phyloP scores from a whole-genome alignment of 92 coral and sea anemone species.

The Parazoanthus atlanticus region DNA sequence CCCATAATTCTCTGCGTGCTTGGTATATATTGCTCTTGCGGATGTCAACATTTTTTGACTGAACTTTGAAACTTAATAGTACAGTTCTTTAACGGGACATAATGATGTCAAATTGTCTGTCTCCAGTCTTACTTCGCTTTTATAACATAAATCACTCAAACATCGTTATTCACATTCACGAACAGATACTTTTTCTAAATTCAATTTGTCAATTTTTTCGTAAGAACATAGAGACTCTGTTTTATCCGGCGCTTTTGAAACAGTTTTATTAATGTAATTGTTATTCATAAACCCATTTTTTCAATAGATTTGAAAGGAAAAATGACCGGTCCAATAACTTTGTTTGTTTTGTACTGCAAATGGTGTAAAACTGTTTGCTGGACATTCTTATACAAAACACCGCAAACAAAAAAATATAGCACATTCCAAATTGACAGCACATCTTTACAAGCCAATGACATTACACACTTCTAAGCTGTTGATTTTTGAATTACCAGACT shows the following conservation, averaged over 20 bases:
- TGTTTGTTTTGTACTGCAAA: slow-evolving; percentile 16
- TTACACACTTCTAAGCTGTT: not conserved
- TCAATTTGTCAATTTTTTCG: too few species aligned
- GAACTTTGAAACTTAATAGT: too few species aligned
- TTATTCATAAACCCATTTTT: not conserved
- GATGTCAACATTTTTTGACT: too few species aligned
- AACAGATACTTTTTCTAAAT: too few species aligned
- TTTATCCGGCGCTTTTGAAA: not conserved
- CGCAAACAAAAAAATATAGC: not conserved
- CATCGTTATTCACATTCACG: too few species aligned
- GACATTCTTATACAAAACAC: not conserved
- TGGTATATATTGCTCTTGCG: too few species aligned
- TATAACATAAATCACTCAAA: too few species aligned
- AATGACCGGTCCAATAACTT: not conserved
- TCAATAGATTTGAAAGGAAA: not conserved
- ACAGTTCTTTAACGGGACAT: too few species aligned
- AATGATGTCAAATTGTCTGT: too few species aligned
- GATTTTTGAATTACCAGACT: not conserved
- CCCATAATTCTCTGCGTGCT: too few species aligned
- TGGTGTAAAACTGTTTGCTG: not conserved
- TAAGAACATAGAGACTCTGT: too few species aligned
- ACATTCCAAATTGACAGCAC: not conserved
- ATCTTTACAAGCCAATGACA: not conserved
- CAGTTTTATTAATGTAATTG: not conserved
- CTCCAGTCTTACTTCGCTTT: too few species aligned